These are phyloP conservation scores for Campylomormyrus tamandua DNA, from an alignment of 2,113 vertebrate species.

Conservation along the genomic window DNA sequence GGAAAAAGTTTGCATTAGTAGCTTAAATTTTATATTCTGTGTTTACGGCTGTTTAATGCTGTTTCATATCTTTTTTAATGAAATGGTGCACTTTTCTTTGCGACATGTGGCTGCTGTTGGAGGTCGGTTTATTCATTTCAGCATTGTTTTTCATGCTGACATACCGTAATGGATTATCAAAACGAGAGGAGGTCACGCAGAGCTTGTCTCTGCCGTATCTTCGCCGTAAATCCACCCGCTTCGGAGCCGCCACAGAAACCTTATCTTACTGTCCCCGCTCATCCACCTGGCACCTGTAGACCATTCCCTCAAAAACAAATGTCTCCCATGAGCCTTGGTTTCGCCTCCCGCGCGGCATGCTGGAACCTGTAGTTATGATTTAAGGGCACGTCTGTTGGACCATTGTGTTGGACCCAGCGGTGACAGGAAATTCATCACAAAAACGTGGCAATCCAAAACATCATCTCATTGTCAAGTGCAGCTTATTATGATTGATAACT, in stretches of 20 bases:
- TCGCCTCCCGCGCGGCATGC: neutral
- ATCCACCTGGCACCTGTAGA: neutral
- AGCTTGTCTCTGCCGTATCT: neutral
- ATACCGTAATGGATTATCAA: neutral
- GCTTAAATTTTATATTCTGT: neutral
- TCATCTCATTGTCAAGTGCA: neutral
- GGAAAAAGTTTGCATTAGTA: neutral
- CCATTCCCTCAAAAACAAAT: neutral
- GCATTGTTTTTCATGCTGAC: neutral
- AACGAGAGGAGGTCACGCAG: neutral
- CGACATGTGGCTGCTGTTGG: neutral
- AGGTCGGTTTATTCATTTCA: neutral
- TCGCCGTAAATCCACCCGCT: neutral
- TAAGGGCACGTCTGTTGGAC: neutral
- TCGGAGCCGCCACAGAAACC: neutral
- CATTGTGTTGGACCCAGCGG: neutral
- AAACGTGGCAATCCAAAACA: neutral
- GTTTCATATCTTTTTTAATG: neutral
- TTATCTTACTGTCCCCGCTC: neutral
- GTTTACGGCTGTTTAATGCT: neutral
- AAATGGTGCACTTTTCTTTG: neutral
- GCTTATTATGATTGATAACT: neutral
- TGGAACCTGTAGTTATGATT: neutral
- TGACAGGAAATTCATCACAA: neutral
- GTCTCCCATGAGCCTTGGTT: neutral